A percentile compares a stretch with the other conserved stretches of the same genome.
phyloP scores from a whole-genome alignment of 2,888 invertebrate species.

The Nephrotoma appendiculata region DNA sequence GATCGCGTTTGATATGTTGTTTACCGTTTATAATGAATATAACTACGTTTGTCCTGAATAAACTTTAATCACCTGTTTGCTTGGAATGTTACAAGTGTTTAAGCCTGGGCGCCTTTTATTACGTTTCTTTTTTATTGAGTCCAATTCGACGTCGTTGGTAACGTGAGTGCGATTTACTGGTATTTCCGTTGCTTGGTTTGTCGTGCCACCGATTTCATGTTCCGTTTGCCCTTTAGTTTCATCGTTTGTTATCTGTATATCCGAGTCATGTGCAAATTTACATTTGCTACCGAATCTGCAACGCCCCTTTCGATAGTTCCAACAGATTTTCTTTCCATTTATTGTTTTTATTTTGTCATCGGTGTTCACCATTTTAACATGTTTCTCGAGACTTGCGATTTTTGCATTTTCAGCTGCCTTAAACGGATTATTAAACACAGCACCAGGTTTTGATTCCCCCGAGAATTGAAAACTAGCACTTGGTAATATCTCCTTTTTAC shows the following conservation, averaged over 20 bases:
- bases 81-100: slow-evolving; percentile 56
- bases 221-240: neutral
- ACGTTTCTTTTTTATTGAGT: slow-evolving; percentile 33
- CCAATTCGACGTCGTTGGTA: neutral
- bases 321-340: slow-evolving; percentile 81
- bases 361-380: slow-evolving; percentile 74
- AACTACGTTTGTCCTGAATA: slow-evolving; percentile 26
- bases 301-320: slow-evolving; percentile 81
- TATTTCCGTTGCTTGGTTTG: neutral
- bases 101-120: slow-evolving; percentile 54
- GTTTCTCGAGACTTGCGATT: slow-evolving; percentile 73
- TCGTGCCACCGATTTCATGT: neutral
- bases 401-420: slow-evolving; percentile 74
- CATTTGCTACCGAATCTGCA: slow-evolving; percentile 88
- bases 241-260: slow-evolving; percentile 42
- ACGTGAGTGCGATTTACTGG: neutral
- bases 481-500: slow-evolving; percentile 17
- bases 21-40: neutral
- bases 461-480: slow-evolving; percentile 23
- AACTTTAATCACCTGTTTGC: slow-evolving; percentile 66
- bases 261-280: slow-evolving; percentile 82
- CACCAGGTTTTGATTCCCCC: slow-evolving; percentile 16
- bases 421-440: slow-evolving; percentile 75
- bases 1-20: neutral
- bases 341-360: slow-evolving; percentile 61